A percentile compares a stretch with the other conserved stretches of the same genome.
These are phyloP conservation scores for Sebastes jordani DNA, from an alignment of 2,797 vertebrate species.

Conservation along the genomic window DNA sequence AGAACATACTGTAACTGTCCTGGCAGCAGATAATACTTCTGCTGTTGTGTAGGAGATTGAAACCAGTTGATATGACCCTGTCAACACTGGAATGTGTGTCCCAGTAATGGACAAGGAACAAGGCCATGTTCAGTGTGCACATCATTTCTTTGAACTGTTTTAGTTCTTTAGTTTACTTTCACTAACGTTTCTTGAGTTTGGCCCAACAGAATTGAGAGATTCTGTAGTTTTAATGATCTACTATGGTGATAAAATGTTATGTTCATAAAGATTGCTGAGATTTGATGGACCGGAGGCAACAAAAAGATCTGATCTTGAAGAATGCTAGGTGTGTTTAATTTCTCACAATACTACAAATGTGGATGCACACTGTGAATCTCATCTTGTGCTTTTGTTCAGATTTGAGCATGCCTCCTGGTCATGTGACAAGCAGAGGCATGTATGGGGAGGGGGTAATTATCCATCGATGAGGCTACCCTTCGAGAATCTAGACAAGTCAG, in stretches of 20 bases:
- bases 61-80: conserved; percentile 38
- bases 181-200: not conserved
- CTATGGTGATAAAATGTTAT: not conserved
- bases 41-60: conserved; percentile 52
- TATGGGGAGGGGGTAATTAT: not conserved
- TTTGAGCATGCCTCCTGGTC: conserved; percentile 4
- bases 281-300: not conserved
- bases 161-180: not conserved
- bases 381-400: not conserved
- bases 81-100: conserved; percentile 51
- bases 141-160: not conserved
- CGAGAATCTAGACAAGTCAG: conserved; percentile 2
- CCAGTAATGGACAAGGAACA: conserved; percentile 22
- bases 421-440: conserved; percentile 25
- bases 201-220: not conserved
- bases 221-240: not conserved
- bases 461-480: not conserved
- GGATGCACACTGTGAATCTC: not conserved
- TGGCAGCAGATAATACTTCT: conserved; percentile 38
- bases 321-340: not conserved
- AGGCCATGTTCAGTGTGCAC: not conserved
- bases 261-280: not conserved
- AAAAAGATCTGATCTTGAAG: not conserved
- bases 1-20: conserved; percentile 40
- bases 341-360: not conserved